Evolutionary conservation across 2,113 vertebrate genomes (phyloP).

Genomic region (Rhynchomys soricoides): DNA sequence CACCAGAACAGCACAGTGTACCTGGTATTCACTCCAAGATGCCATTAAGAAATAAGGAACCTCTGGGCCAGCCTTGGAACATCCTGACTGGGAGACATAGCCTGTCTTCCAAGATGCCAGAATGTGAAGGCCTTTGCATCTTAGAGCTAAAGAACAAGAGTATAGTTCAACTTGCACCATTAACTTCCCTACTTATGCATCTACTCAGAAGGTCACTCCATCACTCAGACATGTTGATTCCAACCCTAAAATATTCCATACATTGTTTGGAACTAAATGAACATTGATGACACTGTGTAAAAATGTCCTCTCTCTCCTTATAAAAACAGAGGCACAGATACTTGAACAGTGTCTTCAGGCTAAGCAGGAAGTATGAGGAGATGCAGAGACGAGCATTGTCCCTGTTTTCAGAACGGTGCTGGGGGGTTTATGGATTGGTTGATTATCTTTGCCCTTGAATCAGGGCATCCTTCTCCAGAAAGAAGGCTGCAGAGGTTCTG

Average conservation of each 20-base stretch:
- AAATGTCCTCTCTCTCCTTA: not conserved
- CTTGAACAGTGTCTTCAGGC: rapidly evolving
- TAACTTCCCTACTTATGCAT: not conserved
- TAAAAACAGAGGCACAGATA: not conserved
- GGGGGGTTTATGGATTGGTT: not conserved
- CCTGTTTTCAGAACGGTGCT: not conserved
- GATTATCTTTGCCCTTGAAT: not conserved
- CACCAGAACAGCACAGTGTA: not conserved
- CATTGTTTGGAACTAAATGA: not conserved
- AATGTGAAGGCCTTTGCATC: not conserved
- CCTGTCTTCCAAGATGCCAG: not conserved
- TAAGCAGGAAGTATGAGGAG: not conserved
- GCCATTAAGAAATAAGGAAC: not conserved
- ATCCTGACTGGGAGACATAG: not conserved
- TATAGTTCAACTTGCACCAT: not conserved
- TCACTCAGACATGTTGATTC: not conserved
- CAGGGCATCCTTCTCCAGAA: not conserved
- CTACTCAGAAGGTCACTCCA: not conserved
- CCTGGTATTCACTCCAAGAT: not conserved
- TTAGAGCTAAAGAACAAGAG: not conserved
- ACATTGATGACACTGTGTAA: too few relatives aligned
- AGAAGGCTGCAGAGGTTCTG: not conserved
- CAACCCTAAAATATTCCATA: not conserved
- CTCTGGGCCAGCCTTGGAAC: too few relatives aligned
- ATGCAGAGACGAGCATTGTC: not conserved